Evolutionary conservation across 92 coral and sea anemone genomes (phyloP).

Genomic region (Parazoanthus atlanticus): DNA sequence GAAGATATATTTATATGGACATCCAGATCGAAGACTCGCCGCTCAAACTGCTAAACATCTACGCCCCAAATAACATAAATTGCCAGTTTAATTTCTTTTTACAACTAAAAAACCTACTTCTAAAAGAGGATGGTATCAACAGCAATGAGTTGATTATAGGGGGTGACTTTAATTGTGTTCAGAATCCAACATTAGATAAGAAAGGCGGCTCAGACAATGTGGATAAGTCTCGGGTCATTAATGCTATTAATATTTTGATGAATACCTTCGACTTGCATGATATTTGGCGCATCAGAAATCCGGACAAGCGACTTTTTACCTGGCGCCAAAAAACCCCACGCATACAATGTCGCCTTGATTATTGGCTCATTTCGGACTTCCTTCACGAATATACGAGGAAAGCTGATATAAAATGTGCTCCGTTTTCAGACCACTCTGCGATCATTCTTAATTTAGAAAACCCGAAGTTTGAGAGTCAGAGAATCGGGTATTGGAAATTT

Average conservation of each 20-base stretch:
- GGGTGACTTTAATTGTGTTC: no score
- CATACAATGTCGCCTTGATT: no score
- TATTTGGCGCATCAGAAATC: slow-evolving; percentile 25
- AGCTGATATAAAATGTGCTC: slow-evolving; percentile 15
- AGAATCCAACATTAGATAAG: no score
- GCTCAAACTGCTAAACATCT: not conserved
- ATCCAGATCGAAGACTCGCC: no score
- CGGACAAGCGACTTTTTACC: not conserved
- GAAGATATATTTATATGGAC: no score
- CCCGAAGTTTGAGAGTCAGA: not conserved
- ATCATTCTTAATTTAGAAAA: not conserved
- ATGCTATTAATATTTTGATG: slow-evolving; percentile 3
- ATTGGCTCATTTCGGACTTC: no score
- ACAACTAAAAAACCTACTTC: not conserved
- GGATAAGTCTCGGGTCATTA: slow-evolving; percentile 10
- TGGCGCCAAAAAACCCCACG: slow-evolving; percentile 35
- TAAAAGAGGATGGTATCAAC: not conserved
- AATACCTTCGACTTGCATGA: slow-evolving; percentile 22
- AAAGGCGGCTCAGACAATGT: no score
- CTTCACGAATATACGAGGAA: slow-evolving; percentile 6
- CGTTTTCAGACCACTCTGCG: slow-evolving; percentile 2
- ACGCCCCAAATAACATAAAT: not conserved
- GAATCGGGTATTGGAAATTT: slow-evolving; percentile 2
- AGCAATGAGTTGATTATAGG: no score
- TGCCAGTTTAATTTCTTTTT: not conserved